Conservation (phyloP, 2,888 invertebrate genomes). For the Drosophila sordidula region DNA sequence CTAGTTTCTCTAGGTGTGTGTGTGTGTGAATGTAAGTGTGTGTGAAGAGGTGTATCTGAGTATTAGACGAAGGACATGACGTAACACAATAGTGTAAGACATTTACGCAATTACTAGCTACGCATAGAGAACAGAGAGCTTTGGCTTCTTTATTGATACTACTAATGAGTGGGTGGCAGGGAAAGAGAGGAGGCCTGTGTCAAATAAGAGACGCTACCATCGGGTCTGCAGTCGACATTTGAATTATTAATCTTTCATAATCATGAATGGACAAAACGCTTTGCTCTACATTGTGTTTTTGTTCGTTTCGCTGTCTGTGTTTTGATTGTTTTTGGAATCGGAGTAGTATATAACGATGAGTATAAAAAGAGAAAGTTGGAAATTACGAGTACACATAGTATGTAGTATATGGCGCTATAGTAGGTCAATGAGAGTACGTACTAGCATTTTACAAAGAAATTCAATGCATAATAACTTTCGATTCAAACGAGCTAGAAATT, state of each 20-base stretch:
- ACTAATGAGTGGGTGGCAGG: constrained; percentile 27
- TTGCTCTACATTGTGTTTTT: constrained; percentile 37
- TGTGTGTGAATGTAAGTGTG: constrained; percentile 26
- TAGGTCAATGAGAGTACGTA: constrained; percentile 51
- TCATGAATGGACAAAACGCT: constrained; percentile 40
- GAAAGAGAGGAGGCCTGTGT: constrained; percentile 15
- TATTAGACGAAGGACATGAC: constrained; percentile 70
- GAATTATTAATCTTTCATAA: constrained; percentile 35
- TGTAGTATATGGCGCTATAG: constrained; percentile 26
- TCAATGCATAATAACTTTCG: constrained; percentile 62
- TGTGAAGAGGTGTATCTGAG: constrained; percentile 16
- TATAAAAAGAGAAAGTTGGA: constrained; percentile 35
- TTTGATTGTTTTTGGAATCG: constrained; percentile 23
- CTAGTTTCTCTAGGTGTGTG: constrained; percentile 22
- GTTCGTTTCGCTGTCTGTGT: constrained; percentile 46
- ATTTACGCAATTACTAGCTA: constrained; percentile 63
- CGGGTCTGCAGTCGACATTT: constrained; percentile 85
- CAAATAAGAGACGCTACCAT: constrained; percentile 81
- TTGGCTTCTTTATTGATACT: constrained; percentile 33
- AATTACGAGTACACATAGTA: constrained; percentile 39
- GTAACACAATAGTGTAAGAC: constrained; percentile 71
- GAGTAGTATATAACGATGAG: constrained; percentile 33
- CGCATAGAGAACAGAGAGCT: constrained; percentile 14
- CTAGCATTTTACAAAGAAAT: constrained; percentile 67
- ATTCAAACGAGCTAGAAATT: constrained; percentile 75